A percentile compares a stretch with the other conserved stretches of the same genome.
phyloP scores from a whole-genome alignment of 1,140 invertebrate genomes.

The Caenorhabditis latens region DNA sequence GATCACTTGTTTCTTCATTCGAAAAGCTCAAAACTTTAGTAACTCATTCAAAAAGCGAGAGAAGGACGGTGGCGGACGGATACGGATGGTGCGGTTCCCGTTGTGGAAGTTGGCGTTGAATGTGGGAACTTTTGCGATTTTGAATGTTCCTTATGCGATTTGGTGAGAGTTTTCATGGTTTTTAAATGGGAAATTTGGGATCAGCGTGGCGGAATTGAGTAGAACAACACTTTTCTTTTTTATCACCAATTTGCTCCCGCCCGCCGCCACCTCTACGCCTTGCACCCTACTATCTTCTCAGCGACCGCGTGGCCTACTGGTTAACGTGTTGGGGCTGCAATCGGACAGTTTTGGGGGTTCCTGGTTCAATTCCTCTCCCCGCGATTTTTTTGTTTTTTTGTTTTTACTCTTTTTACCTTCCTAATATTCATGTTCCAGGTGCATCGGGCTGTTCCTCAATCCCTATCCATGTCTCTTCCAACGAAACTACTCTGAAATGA shows the following conservation, averaged over 20 bases:
- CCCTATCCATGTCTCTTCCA: slow-evolving; percentile 64
- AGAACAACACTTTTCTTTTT: too few species aligned
- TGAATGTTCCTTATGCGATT: slow-evolving; percentile 72
- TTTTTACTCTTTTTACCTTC: too few species aligned
- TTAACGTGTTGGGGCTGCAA: too few species aligned
- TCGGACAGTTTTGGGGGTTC: too few species aligned
- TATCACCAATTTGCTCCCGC: too few species aligned
- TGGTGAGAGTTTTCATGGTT: slow-evolving; percentile 60
- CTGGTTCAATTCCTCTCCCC: too few species aligned
- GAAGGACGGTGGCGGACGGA: background rate
- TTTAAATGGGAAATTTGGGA: background rate
- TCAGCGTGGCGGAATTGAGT: too few species aligned
- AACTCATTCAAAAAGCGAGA: slow-evolving; percentile 65
- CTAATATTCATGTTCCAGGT: slow-evolving; percentile 40
- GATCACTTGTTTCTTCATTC: slow-evolving; percentile 65
- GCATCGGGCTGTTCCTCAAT: slow-evolving; percentile 59
- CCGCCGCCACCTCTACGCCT: too few species aligned
- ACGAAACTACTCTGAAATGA: slow-evolving; percentile 65
- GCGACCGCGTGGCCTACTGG: too few species aligned
- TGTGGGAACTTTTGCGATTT: slow-evolving; percentile 71
- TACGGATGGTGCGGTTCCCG: slow-evolving; percentile 66
- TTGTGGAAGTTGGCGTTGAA: slow-evolving; percentile 73
- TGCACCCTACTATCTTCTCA: too few species aligned
- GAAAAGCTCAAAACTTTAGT: slow-evolving; percentile 68
- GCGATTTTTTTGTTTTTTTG: too few species aligned